These are phyloP conservation scores for Microctonus hyperodae DNA, from an alignment of 2,888 invertebrate species.

Conservation along the genomic window DNA sequence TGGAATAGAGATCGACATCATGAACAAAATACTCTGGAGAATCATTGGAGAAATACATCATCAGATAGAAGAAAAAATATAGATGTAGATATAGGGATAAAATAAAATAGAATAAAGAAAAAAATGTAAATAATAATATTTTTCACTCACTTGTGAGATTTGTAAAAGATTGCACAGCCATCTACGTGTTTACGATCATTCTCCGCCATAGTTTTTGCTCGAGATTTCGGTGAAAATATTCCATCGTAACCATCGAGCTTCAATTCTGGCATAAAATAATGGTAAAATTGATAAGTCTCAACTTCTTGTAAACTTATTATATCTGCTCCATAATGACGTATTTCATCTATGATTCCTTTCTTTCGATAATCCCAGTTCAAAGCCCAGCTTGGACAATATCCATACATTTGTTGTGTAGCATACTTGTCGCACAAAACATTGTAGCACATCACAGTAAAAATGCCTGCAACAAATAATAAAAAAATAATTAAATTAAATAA, in stretches of 20 bases:
- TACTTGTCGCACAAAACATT: slow-evolving; percentile 99
- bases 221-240: slow-evolving; percentile 97
- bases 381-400: slow-evolving; percentile 99
- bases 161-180: slow-evolving; percentile 98
- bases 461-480: slow-evolving; percentile 69
- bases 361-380: slow-evolving; percentile 98
- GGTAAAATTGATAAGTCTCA: slow-evolving; percentile 98
- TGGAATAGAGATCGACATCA: background rate
- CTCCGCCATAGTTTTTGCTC: slow-evolving; percentile 98
- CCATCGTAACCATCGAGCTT: slow-evolving; percentile 92
- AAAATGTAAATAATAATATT: slow-evolving; percentile 9
- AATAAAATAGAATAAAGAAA: background rate
- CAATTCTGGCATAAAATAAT: slow-evolving; percentile 94
- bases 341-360: slow-evolving; percentile 96
- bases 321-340: slow-evolving; percentile 94
- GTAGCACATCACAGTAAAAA: slow-evolving; percentile 99
- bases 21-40: background rate
- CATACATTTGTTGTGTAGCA: slow-evolving; percentile 98
- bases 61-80: background rate
- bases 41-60: background rate
- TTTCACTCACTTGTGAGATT: slow-evolving; percentile 82
- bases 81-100: background rate
- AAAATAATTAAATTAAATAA: too few species aligned
- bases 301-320: slow-evolving; percentile 98
- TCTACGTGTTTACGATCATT: slow-evolving; percentile 97